Conservation (phyloP, 2,113 vertebrate genomes). For the Tychaedon coryphoeus region DNA sequence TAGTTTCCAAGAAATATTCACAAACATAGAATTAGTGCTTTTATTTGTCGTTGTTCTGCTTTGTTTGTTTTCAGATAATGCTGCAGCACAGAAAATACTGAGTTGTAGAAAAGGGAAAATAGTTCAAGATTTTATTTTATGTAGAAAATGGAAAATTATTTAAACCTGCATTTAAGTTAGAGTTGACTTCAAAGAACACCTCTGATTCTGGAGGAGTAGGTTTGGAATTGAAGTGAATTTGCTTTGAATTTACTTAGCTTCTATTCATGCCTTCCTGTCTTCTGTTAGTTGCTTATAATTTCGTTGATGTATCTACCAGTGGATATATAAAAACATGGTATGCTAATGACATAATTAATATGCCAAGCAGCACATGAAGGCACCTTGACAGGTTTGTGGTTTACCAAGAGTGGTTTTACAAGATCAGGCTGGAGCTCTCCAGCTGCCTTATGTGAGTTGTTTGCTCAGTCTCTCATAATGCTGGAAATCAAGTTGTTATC, state of each 20-base stretch:
- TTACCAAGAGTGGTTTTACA: background rate
- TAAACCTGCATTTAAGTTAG: background rate
- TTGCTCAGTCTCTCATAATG: background rate
- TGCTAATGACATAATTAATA: background rate
- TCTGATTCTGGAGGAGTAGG: background rate
- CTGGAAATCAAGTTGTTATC: background rate
- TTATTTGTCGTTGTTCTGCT: background rate
- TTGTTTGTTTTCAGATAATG: conserved; percentile 8
- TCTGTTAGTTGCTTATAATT: background rate
- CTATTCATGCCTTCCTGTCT: background rate
- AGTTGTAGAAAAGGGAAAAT: background rate
- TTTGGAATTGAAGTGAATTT: background rate
- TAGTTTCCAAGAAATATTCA: background rate
- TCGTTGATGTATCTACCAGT: background rate
- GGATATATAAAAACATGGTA: background rate
- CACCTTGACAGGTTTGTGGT: background rate
- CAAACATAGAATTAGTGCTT: background rate
- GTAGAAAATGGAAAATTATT: background rate
- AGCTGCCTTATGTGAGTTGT: background rate
- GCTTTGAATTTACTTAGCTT: background rate
- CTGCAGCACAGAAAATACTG: background rate
- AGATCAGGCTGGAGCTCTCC: background rate
- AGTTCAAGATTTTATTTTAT: background rate
- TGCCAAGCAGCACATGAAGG: background rate
- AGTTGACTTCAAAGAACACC: background rate